phyloP scores from a whole-genome alignment of 1,140 invertebrate species.

The Neotoxoptera formosana region DNA sequence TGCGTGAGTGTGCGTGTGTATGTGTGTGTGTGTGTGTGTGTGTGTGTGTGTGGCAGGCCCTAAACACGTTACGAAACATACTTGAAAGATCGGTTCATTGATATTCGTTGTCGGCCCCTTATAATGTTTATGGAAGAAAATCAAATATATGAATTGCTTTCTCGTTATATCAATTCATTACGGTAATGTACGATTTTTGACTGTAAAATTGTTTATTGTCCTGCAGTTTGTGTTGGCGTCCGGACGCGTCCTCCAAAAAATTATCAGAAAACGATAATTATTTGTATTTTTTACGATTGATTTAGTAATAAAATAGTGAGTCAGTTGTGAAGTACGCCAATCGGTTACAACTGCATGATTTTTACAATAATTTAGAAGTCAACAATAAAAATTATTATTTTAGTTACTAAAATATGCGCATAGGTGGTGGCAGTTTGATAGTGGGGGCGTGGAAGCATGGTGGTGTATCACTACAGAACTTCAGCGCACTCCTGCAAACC shows the following conservation, averaged over 20 bases:
- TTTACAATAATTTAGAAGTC: too few species aligned
- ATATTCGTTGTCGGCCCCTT: slow-evolving; percentile 32
- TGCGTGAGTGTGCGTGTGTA: background rate
- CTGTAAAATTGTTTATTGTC: background rate
- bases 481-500: background rate
- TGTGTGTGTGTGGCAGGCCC: slow-evolving; percentile 23
- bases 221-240: background rate
- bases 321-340: too few species aligned
- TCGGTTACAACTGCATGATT: too few species aligned
- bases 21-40: background rate
- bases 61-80: slow-evolving; percentile 47
- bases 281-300: background rate
- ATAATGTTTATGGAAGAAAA: background rate
- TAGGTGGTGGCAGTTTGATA: too few species aligned
- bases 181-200: background rate
- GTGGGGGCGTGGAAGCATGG: too few species aligned
- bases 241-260: background rate
- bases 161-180: background rate
- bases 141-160: background rate
- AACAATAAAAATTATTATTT: too few species aligned
- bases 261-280: background rate
- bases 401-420: too few species aligned
- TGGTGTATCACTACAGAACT: too few species aligned
- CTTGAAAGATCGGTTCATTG: slow-evolving; percentile 55
- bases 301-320: background rate